Evolutionary conservation across 1,140 invertebrate genomes (phyloP), one percentile per base, ranked within the genome.

Genomic region (honey bee (Apis mellifera)): DNA sequence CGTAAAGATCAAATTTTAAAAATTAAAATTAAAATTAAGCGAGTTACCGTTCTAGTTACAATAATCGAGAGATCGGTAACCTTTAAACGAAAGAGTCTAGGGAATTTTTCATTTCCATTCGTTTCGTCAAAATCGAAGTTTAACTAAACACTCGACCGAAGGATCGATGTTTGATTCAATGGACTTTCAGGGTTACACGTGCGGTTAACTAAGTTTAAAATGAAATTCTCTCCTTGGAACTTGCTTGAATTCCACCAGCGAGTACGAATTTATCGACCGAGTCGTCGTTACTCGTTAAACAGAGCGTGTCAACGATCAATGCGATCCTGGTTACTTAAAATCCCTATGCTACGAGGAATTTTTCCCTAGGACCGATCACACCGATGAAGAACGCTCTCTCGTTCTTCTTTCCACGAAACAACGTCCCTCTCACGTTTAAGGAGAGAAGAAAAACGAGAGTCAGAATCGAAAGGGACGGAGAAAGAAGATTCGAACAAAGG

Each of bases 271-370:
- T 23, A 70, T 70, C 69, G 69, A 70, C 54, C 19, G 15, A 42
- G n/a, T 54, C 50, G 69, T 54, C 42, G 68, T 69, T 52, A n/a
- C 52, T 69, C 66, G 4, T 69, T 69, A 69, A 69, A 42, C 32
- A 42, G 32, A 69, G 52, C 42, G 19, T 21, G 50, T 54, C 68
- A 70, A 70, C 68, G 21, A 70, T 70, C 48, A 12, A 70, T 69
- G 66, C 32, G 17, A 11, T 21, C 9, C 1, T 23, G 17, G 48
- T 52, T 13, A 23, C 23, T 50, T n/a, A n/a, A 23, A 23, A 11
- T n/a, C 17, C 48, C 50, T 15, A 23, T n/a, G 15, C 9, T 12
- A 32, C 32, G 32, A 19, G 23, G 50, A 32, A 32, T 64, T 32
- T 71, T 32, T 55, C 9, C 8, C 42, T 4, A 21, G 4, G 17